These are phyloP conservation scores for Setophaga kirtlandii DNA, from an alignment of 2,113 vertebrate species.

Conservation along the genomic window DNA sequence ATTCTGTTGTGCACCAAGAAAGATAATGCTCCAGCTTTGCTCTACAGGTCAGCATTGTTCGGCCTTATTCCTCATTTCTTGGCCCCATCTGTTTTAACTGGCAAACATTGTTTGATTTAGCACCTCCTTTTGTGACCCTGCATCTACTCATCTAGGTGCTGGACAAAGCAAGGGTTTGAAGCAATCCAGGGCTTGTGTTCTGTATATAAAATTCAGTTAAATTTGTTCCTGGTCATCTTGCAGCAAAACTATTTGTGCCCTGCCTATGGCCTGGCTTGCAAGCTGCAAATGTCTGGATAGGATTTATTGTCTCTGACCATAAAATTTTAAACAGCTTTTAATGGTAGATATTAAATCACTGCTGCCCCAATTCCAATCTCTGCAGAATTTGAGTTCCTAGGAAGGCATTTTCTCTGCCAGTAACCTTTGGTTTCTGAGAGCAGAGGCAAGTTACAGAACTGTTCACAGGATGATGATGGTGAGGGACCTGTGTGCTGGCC, in stretches of 20 bases:
- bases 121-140: neutral
- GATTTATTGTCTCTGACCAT: slow-evolving; percentile 39
- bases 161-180: neutral
- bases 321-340: slow-evolving; percentile 51
- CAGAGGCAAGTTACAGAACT: neutral
- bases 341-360: slow-evolving; percentile 52
- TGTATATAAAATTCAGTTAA: neutral
- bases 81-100: neutral
- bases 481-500: neutral
- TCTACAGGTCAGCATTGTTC: neutral
- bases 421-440: neutral
- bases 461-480: neutral
- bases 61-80: neutral
- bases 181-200: neutral
- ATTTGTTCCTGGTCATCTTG: neutral
- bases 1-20: neutral
- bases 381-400: slow-evolving; percentile 1
- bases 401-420: neutral
- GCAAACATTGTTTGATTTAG: neutral
- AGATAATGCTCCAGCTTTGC: neutral
- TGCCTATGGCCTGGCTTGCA: neutral
- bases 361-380: neutral
- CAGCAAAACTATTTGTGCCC: slow-evolving; percentile 16
- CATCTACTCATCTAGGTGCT: neutral
- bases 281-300: neutral